Evolutionary conservation across 2,113 vertebrate genomes (phyloP), one percentile per base, ranked within the genome.

Genomic region (Limnothrissa miodon): DNA sequence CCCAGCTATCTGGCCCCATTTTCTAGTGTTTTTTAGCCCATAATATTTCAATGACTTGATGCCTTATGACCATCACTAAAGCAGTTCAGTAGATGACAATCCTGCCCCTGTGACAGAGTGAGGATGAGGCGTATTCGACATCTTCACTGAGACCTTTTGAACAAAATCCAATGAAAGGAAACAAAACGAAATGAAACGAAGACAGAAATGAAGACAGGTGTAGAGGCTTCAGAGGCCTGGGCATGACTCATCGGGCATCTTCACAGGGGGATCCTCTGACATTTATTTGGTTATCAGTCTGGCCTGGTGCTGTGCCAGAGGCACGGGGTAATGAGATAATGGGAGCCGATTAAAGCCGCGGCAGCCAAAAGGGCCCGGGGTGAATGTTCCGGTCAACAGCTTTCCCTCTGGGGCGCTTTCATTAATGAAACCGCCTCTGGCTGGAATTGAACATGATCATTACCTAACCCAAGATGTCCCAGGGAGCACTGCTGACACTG

Each of bases 221-320:
- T 29, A 15, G 29, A 36, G 19, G 66, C 11, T 36, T 74, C 66
- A 33, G 25, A 33, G 33, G 66, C 29, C 33, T 66, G n/a, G 10
- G 29, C 15, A 29, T 19, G 66, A 74, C 36, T 74, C 29, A 74
- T 74, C 33, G 10, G 15, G 66, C 10, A 5, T 15, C 66, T 74
- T 74, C 29, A 36, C 66, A 36, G 66, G 33, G 33, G 66, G 25
- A 74, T 33, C 10, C 66, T 36, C 66, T 74, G 66, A 74, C 66
- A 74, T 74, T 74, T 74, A 74, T 74, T 36, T 74, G 66, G 66
- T 74, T 36, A 74, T 74, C 66, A 74, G 66, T 36, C 33, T 15
- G 66, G 25, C 66, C 15, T 29, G 66, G 25, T 36, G 10, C 13
- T 0, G 66, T 36, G 66, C 66, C 66, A 74, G 66, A 74, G 66